A percentile compares a stretch with the other conserved stretches of the same genome.
Evolutionary conservation across 2,797 vertebrate genomes (phyloP).

Genomic region (Cetoscarus ocellatus): DNA sequence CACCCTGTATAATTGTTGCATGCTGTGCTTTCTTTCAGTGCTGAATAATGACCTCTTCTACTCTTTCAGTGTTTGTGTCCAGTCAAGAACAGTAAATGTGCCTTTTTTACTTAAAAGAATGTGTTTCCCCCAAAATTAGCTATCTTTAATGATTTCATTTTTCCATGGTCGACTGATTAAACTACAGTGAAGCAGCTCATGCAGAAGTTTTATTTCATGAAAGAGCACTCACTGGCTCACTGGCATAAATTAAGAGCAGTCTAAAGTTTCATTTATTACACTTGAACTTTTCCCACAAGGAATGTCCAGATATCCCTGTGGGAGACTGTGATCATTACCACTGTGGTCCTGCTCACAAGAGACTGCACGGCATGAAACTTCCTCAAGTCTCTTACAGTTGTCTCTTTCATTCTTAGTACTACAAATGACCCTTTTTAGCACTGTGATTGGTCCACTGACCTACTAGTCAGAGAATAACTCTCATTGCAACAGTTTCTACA

Average conservation of each 20-base stretch:
- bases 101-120: background rate
- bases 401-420: no score
- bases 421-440: no score
- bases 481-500: no score
- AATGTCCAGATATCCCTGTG: no score
- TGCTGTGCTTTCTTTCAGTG: slow-evolving; percentile 11
- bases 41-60: background rate
- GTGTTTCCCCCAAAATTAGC: background rate
- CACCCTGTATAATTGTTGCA: slow-evolving; percentile 34
- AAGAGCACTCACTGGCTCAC: background rate
- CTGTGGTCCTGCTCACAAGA: no score
- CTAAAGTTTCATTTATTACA: no score
- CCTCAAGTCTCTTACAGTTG: no score
- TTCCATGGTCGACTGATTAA: background rate
- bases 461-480: no score
- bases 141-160: background rate
- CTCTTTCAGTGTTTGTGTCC: background rate
- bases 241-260: no score
- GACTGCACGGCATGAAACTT: no score
- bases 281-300: no score
- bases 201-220: background rate
- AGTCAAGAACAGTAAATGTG: background rate
- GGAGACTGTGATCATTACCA: background rate
- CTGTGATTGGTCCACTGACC: no score
- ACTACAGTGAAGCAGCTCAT: background rate